phyloP scores from a whole-genome alignment of 2,888 invertebrate species.

The Deroplatys truncata region DNA sequence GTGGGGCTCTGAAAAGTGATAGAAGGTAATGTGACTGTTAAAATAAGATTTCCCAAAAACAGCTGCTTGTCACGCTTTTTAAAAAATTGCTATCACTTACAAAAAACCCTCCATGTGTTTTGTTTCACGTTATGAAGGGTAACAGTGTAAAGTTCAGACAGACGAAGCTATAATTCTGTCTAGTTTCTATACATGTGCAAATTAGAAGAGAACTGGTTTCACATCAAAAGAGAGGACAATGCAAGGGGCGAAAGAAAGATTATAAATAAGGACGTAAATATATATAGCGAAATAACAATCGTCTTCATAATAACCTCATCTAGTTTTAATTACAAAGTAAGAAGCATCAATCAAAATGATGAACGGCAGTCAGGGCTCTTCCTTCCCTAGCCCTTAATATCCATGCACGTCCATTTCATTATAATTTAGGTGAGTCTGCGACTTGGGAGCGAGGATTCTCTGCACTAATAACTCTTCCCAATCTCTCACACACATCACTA shows the following conservation, averaged over 20 bases:
- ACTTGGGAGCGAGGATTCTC: conserved; percentile 27
- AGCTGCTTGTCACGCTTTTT: too few relatives aligned
- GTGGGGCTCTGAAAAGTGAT: too few relatives aligned
- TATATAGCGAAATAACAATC: conserved; percentile 1
- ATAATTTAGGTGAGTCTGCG: conserved; percentile 26
- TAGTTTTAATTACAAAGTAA: conserved; percentile 49
- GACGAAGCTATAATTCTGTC: background rate
- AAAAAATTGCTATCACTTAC: too few relatives aligned
- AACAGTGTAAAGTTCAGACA: background rate
- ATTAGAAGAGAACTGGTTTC: conserved; percentile 23
- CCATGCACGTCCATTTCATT: conserved; percentile 25
- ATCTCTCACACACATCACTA: conserved; percentile 29
- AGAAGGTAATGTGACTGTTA: too few relatives aligned
- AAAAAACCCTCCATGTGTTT: background rate
- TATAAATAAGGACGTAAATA: background rate
- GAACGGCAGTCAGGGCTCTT: conserved; percentile 43
- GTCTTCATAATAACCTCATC: conserved; percentile 37
- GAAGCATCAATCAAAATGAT: conserved; percentile 49
- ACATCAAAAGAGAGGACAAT: background rate
- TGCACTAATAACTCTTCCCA: conserved; percentile 27
- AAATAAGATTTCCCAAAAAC: too few relatives aligned
- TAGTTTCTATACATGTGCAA: conserved; percentile 28
- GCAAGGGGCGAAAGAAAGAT: background rate
- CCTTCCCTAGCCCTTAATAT: conserved; percentile 11
- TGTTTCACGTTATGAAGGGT: background rate